Percentiles rank a stretch among this genome's conserved stretches.
phyloP scores from a whole-genome alignment of 1,140 invertebrate species.

The Lutraria rhynchaena region DNA sequence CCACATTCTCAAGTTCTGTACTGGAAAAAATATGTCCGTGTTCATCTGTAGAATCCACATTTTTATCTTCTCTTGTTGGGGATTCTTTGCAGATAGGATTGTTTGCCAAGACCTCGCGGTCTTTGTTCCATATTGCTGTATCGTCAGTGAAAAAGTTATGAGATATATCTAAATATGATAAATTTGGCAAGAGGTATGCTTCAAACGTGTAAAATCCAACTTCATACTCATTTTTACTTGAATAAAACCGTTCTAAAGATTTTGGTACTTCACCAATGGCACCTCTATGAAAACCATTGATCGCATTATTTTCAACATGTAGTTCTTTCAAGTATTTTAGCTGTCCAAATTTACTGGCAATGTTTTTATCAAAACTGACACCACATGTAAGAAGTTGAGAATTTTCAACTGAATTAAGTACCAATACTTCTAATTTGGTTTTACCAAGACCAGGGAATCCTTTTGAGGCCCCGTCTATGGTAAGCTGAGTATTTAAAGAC shows the following conservation, averaged over 20 bases:
- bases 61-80: too few species aligned
- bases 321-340: constrained; percentile 8
- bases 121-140: constrained; percentile 1
- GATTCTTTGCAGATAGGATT: too few species aligned
- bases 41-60: too few species aligned
- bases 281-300: neutral
- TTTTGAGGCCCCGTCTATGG: neutral
- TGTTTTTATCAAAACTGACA: neutral
- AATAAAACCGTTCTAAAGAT: constrained; percentile 8
- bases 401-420: constrained; percentile 8
- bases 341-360: too few species aligned
- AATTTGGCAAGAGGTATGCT: neutral
- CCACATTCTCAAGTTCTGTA: too few species aligned
- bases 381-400: neutral
- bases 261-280: neutral
- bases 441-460: neutral
- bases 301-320: constrained; percentile 7
- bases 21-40: too few species aligned
- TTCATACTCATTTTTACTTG: constrained; percentile 7
- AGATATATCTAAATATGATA: constrained; percentile 14
- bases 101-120: too few species aligned
- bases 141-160: constrained; percentile 12
- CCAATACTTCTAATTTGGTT: neutral
- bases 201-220: constrained; percentile 17
- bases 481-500: constrained; percentile 1